Evolutionary conservation across 2,113 vertebrate genomes (phyloP), one percentile per base, ranked within the genome.

Genomic region (Tachycineta bicolor): DNA sequence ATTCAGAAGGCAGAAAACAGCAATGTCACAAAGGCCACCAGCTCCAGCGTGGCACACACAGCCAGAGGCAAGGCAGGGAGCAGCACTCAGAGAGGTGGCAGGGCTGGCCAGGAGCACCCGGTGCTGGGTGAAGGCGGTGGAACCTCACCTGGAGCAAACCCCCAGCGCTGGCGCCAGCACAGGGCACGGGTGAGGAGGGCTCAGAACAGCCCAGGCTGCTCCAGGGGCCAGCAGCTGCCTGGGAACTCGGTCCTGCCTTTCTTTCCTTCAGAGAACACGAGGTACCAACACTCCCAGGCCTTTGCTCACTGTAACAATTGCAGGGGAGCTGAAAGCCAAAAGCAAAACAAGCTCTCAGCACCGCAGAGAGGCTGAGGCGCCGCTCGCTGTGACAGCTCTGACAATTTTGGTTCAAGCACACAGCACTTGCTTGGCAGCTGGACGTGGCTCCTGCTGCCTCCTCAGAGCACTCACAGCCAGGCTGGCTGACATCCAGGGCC

Each of bases 21-120:
- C 5, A 21, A 69, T 5, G 13, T 10, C 56, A 52, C 79, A 76
- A 70, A 64, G 25, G 33, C 31, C n/a, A 43, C 19, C 60, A 65
- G 43, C 34, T 37, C 13, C 85, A 80, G 49, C 0, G 0, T 13
- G 23, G 43, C 87, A 62, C 9, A 0, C 63, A 1, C 33, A 47
- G 56, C 4, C 6, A 53, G n/a, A 90, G 52, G 34, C 41, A 56
- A 13, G 1, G 6, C 59, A 56, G 43, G 39, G n/a, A 84, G 69
- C 39, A 70, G 56, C 65, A 78, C 55, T 8, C 1, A 1, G 53
- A 29, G 26, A 87, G 37, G 39, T 18, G 12, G 25, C 14, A 26
- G 60, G 41, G n/a, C n/a, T 83, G 65, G 21, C 41, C 9, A 5
- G 47, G n/a, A 68, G 39, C 80, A 49, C 20, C 33, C 73, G 17